Base-by-base conservation (phyloP, 2,888 invertebrate species). In the Polydrusus pterygomalis region DNA sequence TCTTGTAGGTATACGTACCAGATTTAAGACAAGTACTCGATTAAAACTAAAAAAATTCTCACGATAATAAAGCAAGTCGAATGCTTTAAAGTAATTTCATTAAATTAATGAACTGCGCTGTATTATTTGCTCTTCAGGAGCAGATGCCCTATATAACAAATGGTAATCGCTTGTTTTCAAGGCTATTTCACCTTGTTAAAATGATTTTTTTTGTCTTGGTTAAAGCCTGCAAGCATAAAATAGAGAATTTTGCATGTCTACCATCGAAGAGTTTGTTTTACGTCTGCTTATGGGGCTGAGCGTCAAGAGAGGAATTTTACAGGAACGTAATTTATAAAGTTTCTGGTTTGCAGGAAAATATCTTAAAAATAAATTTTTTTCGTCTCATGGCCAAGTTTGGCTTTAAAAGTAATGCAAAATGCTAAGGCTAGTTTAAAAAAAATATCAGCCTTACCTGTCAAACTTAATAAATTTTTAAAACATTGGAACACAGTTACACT, bases 61-160 rank as follows among this genome's bases (percentile, higher is more conserved):
- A 34, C 47, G 45, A 62, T 62, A 56, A 70, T 70, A 70, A 70
- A 70, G 62, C 70, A 62, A 70, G 60, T 43, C 49, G 47, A 70
- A 54, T 70, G 70, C 38, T 40, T 47, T 49, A 3, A 34, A 40
- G 70, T 63, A 40, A 47, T 70, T 62, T 51, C 49, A 70, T 70
- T 70, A 70, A 63, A 30, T 70, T 47, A 47, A 49, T 49, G 47
- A 10, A 63, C 63, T 30, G 49, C 70, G 70, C 54, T 38, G 62
- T 70, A 38, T 47, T 63, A 40, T 13, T 47, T 51, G 38, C n/a
- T 63, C n/a, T 34, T 38, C 30, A 11, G 43, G 17, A 70, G 63
- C 70, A 70, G 70, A 70, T 70, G 70, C 70, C 63, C 70, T 70
- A 70, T 51, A 70, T 70, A 70, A 70, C 70, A 40, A 70, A 70